Percentiles rank a stretch among this genome's conserved stretches.
Evolutionary conservation across 2,113 vertebrate genomes (phyloP).

Genomic region (Pituophis catenifer): DNA sequence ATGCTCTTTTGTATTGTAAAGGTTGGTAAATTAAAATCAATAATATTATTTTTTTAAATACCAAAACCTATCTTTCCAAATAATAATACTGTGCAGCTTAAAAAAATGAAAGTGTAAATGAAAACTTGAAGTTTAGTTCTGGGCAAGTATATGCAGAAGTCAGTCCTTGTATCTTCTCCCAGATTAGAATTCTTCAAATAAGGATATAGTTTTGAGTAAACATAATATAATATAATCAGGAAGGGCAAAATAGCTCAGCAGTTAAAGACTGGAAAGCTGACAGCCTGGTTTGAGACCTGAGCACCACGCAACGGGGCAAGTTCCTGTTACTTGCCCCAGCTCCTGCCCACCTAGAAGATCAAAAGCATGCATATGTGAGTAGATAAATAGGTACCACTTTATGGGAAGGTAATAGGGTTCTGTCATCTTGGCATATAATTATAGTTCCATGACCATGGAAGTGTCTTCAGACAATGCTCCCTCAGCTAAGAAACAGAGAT

Average conservation of each 20-base stretch:
- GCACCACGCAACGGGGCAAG: not conserved
- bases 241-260: not conserved
- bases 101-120: not conserved
- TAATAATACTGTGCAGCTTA: not conserved
- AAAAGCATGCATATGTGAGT: not conserved
- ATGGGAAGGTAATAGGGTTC: not conserved
- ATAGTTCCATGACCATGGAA: not conserved
- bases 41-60: not conserved
- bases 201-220: not conserved
- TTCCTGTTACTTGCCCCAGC: not conserved
- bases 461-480: not conserved
- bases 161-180: not conserved
- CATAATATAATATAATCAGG: not conserved
- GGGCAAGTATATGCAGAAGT: not conserved
- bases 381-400: not conserved
- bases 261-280: not conserved
- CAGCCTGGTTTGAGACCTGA: not conserved
- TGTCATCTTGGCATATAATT: not conserved
- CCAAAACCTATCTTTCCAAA: not conserved
- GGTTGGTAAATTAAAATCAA: not conserved
- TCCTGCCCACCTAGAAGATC: too few species aligned
- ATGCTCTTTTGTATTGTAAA: not conserved
- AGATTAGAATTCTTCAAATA: not conserved
- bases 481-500: not conserved
- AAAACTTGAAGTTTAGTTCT: not conserved